Evolutionary conservation across 2,888 invertebrate genomes (phyloP).

Genomic region (Deilephila porcellus): DNA sequence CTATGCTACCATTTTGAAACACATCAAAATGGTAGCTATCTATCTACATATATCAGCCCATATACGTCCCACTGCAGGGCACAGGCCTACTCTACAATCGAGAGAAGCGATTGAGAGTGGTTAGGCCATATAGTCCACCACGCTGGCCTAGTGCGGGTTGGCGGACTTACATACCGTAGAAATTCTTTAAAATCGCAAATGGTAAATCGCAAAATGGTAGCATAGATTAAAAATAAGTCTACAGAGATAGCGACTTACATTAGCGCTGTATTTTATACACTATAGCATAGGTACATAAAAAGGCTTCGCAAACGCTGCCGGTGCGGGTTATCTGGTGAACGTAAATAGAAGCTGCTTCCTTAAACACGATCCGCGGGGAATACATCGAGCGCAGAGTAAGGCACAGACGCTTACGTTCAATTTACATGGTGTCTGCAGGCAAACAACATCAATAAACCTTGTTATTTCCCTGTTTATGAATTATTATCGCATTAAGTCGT

Average conservation of each 20-base stretch:
- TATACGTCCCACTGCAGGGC: too few relatives aligned
- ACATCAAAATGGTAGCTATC: too few relatives aligned
- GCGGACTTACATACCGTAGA: too few relatives aligned
- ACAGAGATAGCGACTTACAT: background rate
- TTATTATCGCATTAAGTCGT: background rate
- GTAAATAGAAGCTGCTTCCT: slow-evolving; percentile 14
- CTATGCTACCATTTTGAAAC: too few relatives aligned
- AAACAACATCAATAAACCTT: background rate
- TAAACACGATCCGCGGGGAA: slow-evolving; percentile 10
- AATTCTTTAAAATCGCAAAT: too few relatives aligned
- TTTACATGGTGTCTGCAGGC: slow-evolving; percentile 6
- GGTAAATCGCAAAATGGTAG: background rate
- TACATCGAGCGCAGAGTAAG: slow-evolving; percentile 1
- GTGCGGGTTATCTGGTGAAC: slow-evolving; percentile 19
- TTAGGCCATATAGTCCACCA: too few relatives aligned
- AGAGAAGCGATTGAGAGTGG: too few relatives aligned
- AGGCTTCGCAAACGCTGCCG: background rate
- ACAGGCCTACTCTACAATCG: too few relatives aligned
- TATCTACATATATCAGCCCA: too few relatives aligned
- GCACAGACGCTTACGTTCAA: slow-evolving; percentile 11
- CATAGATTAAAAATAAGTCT: background rate
- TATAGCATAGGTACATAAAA: background rate
- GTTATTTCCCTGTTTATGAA: background rate
- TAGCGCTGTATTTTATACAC: slow-evolving; percentile 3
- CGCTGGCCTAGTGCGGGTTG: too few relatives aligned